Conservation (phyloP, 2,113 vertebrate species). For the Gallinago media region DNA sequence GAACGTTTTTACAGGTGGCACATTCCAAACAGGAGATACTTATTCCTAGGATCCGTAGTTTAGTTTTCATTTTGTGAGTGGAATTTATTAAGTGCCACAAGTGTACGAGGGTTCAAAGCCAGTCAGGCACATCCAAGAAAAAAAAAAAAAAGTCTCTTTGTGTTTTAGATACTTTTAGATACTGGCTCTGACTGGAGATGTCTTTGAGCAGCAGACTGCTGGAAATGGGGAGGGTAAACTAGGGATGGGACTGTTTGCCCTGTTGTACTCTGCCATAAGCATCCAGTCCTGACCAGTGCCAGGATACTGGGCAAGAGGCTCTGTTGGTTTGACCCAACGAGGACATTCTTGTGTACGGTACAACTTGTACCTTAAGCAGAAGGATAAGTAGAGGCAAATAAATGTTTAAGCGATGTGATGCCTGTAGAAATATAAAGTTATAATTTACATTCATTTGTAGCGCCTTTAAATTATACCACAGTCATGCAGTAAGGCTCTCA, state of each 20-base stretch:
- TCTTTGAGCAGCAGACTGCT: slow-evolving; percentile 35
- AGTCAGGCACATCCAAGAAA: neutral
- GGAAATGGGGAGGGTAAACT: slow-evolving; percentile 39
- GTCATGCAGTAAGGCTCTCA: neutral
- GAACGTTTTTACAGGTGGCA: neutral
- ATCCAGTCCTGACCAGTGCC: neutral
- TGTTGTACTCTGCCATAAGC: neutral
- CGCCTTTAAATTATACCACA: neutral
- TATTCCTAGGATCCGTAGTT: neutral
- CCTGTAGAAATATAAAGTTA: neutral
- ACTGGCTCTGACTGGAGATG: slow-evolving; percentile 21
- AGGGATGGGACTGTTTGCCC: neutral
- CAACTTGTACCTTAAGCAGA: neutral
- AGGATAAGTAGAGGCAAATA: neutral
- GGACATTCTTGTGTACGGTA: neutral
- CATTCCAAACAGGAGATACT: neutral
- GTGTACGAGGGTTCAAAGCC: neutral
- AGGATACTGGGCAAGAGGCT: neutral
- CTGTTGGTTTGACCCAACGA: neutral
- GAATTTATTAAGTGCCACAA: neutral
- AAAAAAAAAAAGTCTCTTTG: neutral
- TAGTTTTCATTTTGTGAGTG: neutral
- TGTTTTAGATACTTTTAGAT: slow-evolving; percentile 37
- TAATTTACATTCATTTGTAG: neutral
- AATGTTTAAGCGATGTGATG: neutral